Base-by-base conservation (phyloP, 2,888 invertebrate species). In the Parnassius glacialis region DNA sequence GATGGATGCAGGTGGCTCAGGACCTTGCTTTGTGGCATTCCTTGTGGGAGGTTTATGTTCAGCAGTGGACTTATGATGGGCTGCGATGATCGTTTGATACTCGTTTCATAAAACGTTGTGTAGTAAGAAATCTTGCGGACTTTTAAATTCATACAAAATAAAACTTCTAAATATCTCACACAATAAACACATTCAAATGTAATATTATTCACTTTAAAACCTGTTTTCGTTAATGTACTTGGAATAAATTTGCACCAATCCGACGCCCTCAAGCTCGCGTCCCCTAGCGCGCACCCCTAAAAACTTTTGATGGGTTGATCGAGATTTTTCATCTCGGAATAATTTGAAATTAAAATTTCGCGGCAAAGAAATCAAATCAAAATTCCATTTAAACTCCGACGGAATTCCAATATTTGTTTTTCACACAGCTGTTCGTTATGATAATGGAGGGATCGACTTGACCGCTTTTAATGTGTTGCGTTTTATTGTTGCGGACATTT, bases 321-420 rank as follows among this genome's bases (percentile, higher is more conserved):
- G 81, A 76, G 85, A 89, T 90, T 90, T 90, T 90, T 90, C 90
- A 89, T 90, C 87, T 84, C 55, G 74, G 74, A 80, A 87, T 87
- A 85, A 90, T 90, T 89, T 90, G 87, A 87, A 90, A 90, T 90
- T 90, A 90, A 89, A 90, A 90, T 59, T 34, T 83, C 77, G 78
- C 78, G 75, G 80, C 78, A 79, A 86, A 88, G 87, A 86, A 89
- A 90, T 90, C 88, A 84, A 89, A 90, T 90, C 90, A 89, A 90
- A 89, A 90, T 90, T 88, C 89, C 87, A 90, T 90, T 88, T 86
- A 84, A 89, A 88, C 83, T 51, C 34, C 34, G 3, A 7, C 51
- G 55, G 55, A 61, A 61, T 51, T 88, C 85, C 84, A 87, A 88
- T 90, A 85, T 87, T 85, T 87, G 85, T 85, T 84, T 79, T 79